Conservation (phyloP, 2,797 vertebrate species). For the Acomys russatus region DNA sequence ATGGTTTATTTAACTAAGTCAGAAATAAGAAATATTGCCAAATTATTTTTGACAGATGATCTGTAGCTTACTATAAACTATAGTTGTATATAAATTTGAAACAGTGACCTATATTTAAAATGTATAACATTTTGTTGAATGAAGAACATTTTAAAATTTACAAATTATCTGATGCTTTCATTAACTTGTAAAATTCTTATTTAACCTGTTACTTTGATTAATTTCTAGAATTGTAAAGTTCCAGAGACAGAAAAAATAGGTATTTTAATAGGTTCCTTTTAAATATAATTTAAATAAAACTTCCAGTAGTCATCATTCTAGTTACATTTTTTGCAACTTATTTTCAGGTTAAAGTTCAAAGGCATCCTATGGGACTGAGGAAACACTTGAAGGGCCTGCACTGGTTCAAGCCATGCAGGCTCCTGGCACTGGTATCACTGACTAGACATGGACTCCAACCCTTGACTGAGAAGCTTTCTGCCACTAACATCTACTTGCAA, state of each 20-base stretch:
- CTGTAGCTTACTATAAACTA: neutral
- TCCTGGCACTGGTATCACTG: no score
- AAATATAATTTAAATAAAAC: neutral
- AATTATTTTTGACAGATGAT: neutral
- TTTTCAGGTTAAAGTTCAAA: neutral
- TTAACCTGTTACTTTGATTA: slow-evolving; percentile 10
- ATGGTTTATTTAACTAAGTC: neutral
- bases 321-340: neutral
- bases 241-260: neutral
- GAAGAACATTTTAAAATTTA: slow-evolving; percentile 2
- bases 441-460: neutral
- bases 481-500: neutral
- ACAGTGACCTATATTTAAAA: slow-evolving; percentile 35
- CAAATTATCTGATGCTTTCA: slow-evolving; percentile 4
- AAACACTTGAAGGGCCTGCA: neutral
- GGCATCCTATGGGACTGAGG: neutral
- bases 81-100: neutral
- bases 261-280: neutral
- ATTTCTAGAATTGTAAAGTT: neutral
- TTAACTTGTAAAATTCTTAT: neutral
- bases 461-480: neutral
- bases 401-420: neutral
- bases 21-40: neutral
- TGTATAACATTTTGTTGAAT: neutral
- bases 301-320: neutral